Conservation (phyloP, 2,797 vertebrate genomes). For the Eidolon dupreanum region DNA sequence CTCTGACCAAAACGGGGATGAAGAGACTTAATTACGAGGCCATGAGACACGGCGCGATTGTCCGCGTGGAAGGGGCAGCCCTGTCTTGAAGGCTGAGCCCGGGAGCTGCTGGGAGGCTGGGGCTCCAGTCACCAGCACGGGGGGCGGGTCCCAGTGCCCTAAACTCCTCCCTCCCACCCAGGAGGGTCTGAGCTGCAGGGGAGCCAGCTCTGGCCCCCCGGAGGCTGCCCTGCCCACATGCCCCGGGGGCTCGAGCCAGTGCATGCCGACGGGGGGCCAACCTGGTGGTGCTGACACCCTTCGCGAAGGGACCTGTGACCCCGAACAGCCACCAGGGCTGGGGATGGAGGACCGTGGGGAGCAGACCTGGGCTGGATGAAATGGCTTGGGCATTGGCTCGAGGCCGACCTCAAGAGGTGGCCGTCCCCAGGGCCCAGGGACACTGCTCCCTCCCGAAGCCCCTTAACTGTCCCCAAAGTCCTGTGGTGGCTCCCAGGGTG, state of each 20-base stretch:
- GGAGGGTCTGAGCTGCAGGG: rapidly evolving
- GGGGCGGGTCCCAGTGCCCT: too few relatives aligned
- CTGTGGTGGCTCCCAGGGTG: neutral
- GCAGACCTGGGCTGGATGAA: rapidly evolving
- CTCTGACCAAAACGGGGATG: conserved; percentile 75
- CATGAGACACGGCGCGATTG: conserved; percentile 74
- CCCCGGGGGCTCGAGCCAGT: neutral
- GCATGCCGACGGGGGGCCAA: rapidly evolving
- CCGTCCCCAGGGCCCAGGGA: neutral
- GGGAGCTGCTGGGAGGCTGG: neutral
- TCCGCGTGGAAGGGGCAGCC: conserved; percentile 71
- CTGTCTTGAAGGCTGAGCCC: conserved; percentile 70
- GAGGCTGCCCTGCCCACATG: neutral
- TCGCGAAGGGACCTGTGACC: neutral
- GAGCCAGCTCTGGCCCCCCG: rapidly evolving
- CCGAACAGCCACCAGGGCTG: neutral
- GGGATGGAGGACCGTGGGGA: neutral
- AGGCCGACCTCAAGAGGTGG: neutral
- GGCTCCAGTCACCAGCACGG: neutral
- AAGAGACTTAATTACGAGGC: conserved; percentile 79
- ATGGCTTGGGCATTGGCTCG: rapidly evolving
- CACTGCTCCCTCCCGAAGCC: neutral
- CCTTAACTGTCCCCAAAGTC: neutral
- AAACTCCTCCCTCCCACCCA: neutral
- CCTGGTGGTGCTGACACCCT: neutral